phyloP scores from a whole-genome alignment of 2,888 invertebrate genomes.

The Podabrus alpinus region DNA sequence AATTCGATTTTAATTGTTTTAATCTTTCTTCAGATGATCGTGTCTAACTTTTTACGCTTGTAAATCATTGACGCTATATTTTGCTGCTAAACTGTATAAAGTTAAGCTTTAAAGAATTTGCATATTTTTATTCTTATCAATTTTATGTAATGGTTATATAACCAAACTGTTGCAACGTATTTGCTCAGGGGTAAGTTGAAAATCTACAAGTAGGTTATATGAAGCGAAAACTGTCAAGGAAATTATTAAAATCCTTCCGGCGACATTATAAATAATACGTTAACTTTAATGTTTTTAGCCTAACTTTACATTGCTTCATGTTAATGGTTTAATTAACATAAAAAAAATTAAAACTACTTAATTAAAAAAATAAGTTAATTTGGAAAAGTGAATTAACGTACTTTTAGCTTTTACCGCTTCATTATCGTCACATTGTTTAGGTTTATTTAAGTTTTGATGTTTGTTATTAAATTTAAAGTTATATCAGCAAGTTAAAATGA shows the following conservation, averaged over 20 bases:
- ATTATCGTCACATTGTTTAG: background rate
- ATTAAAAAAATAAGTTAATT: background rate
- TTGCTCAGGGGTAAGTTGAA: background rate
- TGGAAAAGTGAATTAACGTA: background rate
- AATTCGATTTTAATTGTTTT: background rate
- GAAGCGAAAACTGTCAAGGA: background rate
- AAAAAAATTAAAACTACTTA: background rate
- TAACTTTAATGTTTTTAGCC: background rate
- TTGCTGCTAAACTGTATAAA: background rate
- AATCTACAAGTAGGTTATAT: background rate
- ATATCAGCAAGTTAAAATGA: background rate
- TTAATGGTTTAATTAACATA: background rate
- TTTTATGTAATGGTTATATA: background rate
- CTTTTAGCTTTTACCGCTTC: background rate
- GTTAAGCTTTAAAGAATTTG: background rate
- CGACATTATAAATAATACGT: background rate
- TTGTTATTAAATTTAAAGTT: slow-evolving; percentile 5
- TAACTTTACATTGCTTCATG: background rate
- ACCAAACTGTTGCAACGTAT: background rate
- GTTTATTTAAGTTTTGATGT: background rate
- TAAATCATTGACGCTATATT: background rate
- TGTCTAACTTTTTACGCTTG: background rate
- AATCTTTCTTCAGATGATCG: background rate
- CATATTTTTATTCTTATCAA: background rate
- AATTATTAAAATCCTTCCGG: background rate